Percentiles rank a stretch among this genome's conserved stretches.
Evolutionary conservation across 2,113 vertebrate genomes (phyloP).

Genomic region (Cyanoramphus novaezelandiae): DNA sequence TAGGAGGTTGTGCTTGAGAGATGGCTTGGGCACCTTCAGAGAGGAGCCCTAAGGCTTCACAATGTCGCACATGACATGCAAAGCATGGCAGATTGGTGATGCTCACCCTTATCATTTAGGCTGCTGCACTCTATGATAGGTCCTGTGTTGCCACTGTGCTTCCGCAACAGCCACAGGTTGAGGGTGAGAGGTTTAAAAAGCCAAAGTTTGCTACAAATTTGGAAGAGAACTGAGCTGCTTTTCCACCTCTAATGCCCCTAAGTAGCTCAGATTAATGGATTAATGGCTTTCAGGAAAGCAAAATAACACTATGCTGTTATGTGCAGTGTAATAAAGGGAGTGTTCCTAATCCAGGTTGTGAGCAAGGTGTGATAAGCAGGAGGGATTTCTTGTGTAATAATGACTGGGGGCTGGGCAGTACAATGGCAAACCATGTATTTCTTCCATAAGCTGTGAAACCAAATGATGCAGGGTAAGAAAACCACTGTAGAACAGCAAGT

Average conservation of each 20-base stretch:
- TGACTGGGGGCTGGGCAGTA: background rate
- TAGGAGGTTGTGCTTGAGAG: background rate
- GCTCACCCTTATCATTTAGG: rapidly evolving
- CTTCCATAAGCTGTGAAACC: background rate
- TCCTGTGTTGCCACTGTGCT: rapidly evolving
- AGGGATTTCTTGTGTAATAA: background rate
- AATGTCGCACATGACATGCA: rapidly evolving
- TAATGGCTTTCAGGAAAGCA: slow-evolving; percentile 4
- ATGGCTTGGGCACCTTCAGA: background rate
- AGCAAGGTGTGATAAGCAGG: background rate
- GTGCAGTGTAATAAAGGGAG: background rate
- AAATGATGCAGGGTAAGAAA: background rate
- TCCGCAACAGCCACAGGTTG: background rate
- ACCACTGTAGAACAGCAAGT: background rate
- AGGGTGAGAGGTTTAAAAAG: background rate
- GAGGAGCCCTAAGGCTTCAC: background rate
- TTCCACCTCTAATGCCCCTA: background rate
- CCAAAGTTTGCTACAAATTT: background rate
- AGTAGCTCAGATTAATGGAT: slow-evolving; percentile 35
- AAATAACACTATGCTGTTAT: background rate
- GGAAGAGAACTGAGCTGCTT: background rate
- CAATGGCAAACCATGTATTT: background rate
- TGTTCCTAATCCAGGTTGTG: background rate
- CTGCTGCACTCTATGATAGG: background rate
- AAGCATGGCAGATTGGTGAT: rapidly evolving